Evolutionary conservation across 2,113 vertebrate species (phyloP).

Genomic region (Dipodomys stephensi): DNA sequence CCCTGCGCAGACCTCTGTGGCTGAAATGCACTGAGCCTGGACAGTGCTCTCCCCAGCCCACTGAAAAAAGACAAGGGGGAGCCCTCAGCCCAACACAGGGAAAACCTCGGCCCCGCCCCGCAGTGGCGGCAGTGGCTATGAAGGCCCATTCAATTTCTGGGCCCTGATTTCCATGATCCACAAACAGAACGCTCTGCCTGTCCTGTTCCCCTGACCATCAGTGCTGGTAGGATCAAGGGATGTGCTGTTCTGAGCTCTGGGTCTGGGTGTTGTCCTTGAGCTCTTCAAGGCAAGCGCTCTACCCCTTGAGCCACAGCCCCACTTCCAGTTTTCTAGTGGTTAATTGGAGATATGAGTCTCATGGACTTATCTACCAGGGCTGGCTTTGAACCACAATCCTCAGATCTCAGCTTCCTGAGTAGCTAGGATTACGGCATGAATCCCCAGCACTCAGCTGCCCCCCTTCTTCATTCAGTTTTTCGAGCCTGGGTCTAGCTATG

Average conservation of each 20-base stretch:
- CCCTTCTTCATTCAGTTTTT: background rate
- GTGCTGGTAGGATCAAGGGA: background rate
- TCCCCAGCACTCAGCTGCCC: too few relatives aligned
- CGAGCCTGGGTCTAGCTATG: background rate
- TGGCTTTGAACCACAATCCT: too few relatives aligned
- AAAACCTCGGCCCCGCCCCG: background rate
- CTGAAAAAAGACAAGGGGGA: background rate
- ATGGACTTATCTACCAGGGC: too few relatives aligned
- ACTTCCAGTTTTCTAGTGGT: too few relatives aligned
- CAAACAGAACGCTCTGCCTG: accelerated
- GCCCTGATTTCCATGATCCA: background rate
- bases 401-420: too few relatives aligned
- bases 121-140: background rate
- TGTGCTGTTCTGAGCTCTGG: background rate
- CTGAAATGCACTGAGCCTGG: background rate
- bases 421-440: too few relatives aligned
- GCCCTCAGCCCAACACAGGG: background rate
- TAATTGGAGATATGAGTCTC: too few relatives aligned
- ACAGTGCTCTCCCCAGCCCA: background rate
- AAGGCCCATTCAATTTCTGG: background rate
- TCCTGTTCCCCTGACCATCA: background rate
- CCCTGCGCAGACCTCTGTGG: background rate
- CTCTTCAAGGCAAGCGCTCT: too few relatives aligned
- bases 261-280: too few relatives aligned
- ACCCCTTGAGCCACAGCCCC: too few relatives aligned